Evolutionary conservation across 2,113 vertebrate species (phyloP).

Genomic region (Zosterops japonicus): DNA sequence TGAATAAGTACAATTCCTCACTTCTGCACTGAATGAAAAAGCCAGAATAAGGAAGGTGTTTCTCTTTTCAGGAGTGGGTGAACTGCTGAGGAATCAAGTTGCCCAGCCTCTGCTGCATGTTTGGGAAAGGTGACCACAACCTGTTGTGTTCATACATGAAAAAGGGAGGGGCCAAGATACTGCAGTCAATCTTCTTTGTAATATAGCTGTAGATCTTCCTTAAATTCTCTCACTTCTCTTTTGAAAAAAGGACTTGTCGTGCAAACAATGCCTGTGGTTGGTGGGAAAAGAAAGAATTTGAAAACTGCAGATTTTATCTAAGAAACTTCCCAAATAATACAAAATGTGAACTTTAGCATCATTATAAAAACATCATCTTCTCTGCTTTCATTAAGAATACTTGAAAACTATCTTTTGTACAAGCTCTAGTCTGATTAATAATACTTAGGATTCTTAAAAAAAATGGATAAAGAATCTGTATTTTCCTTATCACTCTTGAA

Average conservation of each 20-base stretch:
- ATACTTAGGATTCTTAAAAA: not conserved
- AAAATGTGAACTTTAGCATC: not conserved
- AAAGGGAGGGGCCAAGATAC: not conserved
- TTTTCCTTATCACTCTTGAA: not conserved
- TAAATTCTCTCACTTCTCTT: not conserved
- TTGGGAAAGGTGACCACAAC: not conserved
- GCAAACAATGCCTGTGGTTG: not conserved
- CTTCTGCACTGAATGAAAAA: not conserved
- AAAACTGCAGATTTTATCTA: not conserved
- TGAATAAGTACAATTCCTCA: not conserved
- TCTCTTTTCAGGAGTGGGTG: not conserved
- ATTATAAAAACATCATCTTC: not conserved
- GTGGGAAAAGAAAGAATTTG: not conserved
- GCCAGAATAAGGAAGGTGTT: not conserved
- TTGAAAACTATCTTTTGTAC: not conserved
- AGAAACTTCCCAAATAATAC: not conserved
- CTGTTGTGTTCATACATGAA: accelerated
- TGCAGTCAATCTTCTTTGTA: not conserved
- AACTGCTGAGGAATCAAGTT: not conserved
- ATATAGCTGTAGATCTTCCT: not conserved
- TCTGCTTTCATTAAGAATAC: not conserved
- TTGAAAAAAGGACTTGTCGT: not conserved
- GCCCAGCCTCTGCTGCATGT: not conserved
- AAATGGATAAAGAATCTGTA: not conserved
- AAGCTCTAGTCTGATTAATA: not conserved